These are phyloP conservation scores for Cryptotermes secundus DNA, from an alignment of 1,140 invertebrate genomes.

Conservation along the genomic window DNA sequence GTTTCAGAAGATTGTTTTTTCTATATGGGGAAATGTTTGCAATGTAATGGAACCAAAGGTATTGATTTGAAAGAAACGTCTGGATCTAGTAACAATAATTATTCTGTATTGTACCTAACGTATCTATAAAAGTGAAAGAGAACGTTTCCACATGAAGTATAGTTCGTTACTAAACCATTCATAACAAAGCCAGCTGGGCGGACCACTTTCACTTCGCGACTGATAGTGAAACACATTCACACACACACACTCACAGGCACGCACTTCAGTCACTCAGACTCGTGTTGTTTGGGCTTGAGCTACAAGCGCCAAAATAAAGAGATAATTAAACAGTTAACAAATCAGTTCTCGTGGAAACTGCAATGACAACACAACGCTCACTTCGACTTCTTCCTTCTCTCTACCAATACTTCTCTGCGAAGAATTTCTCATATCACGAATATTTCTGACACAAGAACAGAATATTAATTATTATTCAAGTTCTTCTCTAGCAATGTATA, in stretches of 20 bases:
- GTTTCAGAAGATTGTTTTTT: too few relatives aligned
- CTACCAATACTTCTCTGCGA: background rate
- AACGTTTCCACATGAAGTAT: background rate
- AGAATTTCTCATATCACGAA: background rate
- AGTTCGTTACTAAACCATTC: background rate
- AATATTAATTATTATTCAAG: too few relatives aligned
- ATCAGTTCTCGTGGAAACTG: background rate
- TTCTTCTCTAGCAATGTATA: too few relatives aligned
- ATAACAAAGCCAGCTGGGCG: background rate
- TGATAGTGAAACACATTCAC: conserved; percentile 21
- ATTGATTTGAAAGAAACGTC: background rate
- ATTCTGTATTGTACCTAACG: background rate
- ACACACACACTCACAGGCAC: background rate
- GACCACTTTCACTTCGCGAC: background rate
- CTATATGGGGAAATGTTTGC: too few relatives aligned
- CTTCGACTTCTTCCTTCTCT: too few relatives aligned
- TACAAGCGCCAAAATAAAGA: background rate
- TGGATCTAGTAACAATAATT: background rate
- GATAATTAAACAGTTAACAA: background rate
- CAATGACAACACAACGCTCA: background rate
- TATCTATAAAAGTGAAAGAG: background rate
- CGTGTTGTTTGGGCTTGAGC: background rate
- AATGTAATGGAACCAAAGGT: background rate
- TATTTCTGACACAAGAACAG: too few relatives aligned
- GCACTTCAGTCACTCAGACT: background rate